These are phyloP conservation scores for Callipepla californica DNA, from an alignment of 2,113 vertebrate genomes.

Conservation along the genomic window DNA sequence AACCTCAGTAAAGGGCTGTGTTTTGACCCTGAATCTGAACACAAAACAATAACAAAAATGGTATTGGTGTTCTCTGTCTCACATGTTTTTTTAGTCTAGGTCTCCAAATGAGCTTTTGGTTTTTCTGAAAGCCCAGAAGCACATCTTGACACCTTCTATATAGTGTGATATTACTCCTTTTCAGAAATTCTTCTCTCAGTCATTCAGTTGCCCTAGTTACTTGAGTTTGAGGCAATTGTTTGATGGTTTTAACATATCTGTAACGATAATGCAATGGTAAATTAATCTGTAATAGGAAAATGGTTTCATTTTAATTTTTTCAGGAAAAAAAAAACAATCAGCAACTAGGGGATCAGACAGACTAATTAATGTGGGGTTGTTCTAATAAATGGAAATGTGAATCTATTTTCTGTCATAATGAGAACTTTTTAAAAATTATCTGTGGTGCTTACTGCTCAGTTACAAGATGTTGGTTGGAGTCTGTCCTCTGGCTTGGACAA, in stretches of 20 bases:
- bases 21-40: neutral
- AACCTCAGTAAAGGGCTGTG: neutral
- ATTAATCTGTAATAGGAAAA: neutral
- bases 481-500: constrained; percentile 6
- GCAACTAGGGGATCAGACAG: neutral
- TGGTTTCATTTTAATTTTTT: neutral
- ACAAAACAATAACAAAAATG: neutral
- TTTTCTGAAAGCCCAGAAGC: neutral
- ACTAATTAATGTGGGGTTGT: neutral
- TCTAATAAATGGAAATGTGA: neutral
- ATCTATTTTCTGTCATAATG: neutral
- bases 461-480: neutral
- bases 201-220: neutral
- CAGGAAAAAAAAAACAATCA: neutral
- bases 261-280: neutral
- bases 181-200: neutral
- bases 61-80: neutral
- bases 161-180: neutral
- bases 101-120: neutral
- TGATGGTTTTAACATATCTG: neutral
- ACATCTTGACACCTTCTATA: neutral
- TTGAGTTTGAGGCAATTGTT: neutral
- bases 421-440: neutral
- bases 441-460: neutral
- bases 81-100: neutral